These are phyloP conservation scores for Euura lappo DNA, from an alignment of 1,140 invertebrate genomes.

Conservation along the genomic window DNA sequence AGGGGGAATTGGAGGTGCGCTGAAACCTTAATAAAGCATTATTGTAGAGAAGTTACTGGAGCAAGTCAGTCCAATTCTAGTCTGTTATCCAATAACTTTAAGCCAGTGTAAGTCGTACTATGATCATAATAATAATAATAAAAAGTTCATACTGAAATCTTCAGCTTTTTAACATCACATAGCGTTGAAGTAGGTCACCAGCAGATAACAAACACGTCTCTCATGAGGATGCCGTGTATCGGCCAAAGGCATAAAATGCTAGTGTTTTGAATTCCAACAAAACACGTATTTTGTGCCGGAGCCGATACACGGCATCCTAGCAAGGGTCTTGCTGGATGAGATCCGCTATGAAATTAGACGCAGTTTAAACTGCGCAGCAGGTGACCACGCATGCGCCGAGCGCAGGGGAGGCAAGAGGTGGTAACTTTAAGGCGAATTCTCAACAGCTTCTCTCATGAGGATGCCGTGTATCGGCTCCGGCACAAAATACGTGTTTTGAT, in stretches of 20 bases:
- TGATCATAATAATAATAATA: not conserved
- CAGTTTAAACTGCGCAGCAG: not conserved
- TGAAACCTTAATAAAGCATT: conserved; percentile 36
- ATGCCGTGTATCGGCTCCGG: no score
- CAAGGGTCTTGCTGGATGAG: conserved; percentile 28
- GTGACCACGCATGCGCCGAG: conserved; percentile 12
- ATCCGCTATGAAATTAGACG: conserved; percentile 20
- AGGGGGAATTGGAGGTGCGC: conserved; percentile 35
- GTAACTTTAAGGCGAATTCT: conserved; percentile 8
- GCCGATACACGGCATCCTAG: not conserved
- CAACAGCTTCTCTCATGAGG: conserved; percentile 18
- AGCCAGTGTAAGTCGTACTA: not conserved
- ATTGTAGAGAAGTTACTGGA: conserved; percentile 27
- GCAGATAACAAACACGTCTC: conserved; percentile 29
- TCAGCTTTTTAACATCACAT: conserved; percentile 23
- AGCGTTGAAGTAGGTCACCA: conserved; percentile 23
- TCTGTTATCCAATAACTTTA: conserved; percentile 20
- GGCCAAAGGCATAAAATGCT: conserved; percentile 25
- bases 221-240: conserved; percentile 8
- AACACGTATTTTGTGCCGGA: no score
- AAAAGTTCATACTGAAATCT: not conserved
- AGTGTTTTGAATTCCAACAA: conserved; percentile 14
- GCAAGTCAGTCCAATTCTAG: not conserved
- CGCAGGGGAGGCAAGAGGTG: not conserved
- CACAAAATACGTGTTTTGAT: no score